Evolutionary conservation across 2,888 invertebrate species (phyloP).

Genomic region (Latrodectus elegans): DNA sequence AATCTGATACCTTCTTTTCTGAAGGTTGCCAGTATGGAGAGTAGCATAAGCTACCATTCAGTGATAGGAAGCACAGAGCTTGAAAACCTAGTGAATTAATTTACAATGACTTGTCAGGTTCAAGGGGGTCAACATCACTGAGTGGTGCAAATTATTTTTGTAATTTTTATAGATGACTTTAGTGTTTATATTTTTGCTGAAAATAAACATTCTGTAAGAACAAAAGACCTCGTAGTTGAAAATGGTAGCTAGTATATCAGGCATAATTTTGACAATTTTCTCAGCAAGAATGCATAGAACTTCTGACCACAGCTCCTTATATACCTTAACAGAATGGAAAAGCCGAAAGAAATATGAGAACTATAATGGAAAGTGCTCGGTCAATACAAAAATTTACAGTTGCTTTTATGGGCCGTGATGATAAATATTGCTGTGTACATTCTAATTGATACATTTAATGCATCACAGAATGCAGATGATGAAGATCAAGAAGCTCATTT

Average conservation of each 20-base stretch:
- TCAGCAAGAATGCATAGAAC: not conserved
- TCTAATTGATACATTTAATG: not conserved
- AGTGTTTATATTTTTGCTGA: not conserved
- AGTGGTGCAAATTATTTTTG: too few relatives aligned
- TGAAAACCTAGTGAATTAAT: not conserved
- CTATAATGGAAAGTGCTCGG: not conserved
- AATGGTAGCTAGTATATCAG: not conserved
- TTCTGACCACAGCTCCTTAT: not conserved
- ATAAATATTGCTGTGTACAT: not conserved
- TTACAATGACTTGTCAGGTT: conserved; percentile 14
- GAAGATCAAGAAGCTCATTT: not conserved
- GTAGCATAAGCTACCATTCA: not conserved
- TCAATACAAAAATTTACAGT: not conserved
- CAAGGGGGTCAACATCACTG: not conserved
- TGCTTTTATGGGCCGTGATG: not conserved
- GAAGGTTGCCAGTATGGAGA: not conserved
- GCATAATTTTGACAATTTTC: not conserved
- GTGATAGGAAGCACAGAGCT: not conserved
- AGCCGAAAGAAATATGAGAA: not conserved
- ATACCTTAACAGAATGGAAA: not conserved
- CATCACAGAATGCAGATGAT: not conserved
- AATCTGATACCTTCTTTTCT: not conserved
- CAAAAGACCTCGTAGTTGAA: not conserved
- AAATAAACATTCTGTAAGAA: too few relatives aligned
- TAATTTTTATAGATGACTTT: too few relatives aligned